phyloP scores from a whole-genome alignment of 2,888 invertebrate species.

The Pinctada fucata region DNA sequence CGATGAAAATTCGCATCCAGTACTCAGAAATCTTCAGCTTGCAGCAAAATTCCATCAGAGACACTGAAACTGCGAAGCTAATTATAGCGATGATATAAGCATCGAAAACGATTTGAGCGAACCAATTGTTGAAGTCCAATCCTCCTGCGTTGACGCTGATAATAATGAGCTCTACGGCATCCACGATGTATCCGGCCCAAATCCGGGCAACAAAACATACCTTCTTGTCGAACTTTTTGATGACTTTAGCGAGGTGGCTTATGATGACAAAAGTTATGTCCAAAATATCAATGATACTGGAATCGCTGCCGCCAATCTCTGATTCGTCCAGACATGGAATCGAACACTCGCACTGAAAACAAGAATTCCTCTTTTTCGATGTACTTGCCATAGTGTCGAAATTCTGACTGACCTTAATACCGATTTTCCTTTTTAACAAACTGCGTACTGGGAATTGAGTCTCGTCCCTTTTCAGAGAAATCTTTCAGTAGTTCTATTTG shows the following conservation, averaged over 20 bases:
- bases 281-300: slow-evolving; percentile 27
- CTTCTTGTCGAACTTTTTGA: slow-evolving; percentile 31
- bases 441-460: too few species aligned
- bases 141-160: slow-evolving; percentile 32
- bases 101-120: slow-evolving; percentile 29
- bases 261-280: slow-evolving; percentile 27
- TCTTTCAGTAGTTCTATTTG: too few species aligned
- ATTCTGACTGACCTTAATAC: too few species aligned
- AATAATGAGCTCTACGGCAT: slow-evolving; percentile 20
- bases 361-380: background rate
- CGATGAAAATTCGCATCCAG: slow-evolving; percentile 32
- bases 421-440: too few species aligned
- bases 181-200: slow-evolving; percentile 28
- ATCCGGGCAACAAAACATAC: slow-evolving; percentile 21
- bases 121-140: slow-evolving; percentile 23
- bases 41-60: slow-evolving; percentile 31
- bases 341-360: background rate
- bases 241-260: slow-evolving; percentile 17
- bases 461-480: too few species aligned
- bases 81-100: slow-evolving; percentile 18
- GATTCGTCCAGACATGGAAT: slow-evolving; percentile 9
- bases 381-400: background rate
- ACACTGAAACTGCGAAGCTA: slow-evolving; percentile 15
- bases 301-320: background rate
- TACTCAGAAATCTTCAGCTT: slow-evolving; percentile 9